phyloP scores from a whole-genome alignment of 2,888 invertebrate genomes.

The Steinernema hermaphroditum region DNA sequence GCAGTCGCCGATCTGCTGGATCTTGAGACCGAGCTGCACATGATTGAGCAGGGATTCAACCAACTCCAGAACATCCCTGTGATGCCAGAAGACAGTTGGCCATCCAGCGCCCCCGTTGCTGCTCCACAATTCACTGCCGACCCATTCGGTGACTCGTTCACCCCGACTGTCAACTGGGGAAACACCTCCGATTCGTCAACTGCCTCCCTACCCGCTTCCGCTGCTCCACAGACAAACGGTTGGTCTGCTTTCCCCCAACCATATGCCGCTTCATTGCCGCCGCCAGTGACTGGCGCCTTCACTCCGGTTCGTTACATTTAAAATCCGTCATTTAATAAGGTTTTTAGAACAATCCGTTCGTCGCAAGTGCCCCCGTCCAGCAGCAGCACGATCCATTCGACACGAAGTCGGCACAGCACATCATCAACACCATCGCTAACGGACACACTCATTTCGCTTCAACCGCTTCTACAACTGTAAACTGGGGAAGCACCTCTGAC shows the following conservation, averaged over 20 bases:
- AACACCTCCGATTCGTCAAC: background rate
- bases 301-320: slow-evolving; percentile 1
- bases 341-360: slow-evolving; percentile 26
- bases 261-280: slow-evolving; percentile 29
- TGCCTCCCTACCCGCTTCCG: background rate
- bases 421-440: slow-evolving; percentile 36
- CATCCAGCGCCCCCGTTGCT: slow-evolving; percentile 19
- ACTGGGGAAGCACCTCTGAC: slow-evolving; percentile 12
- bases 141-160: slow-evolving; percentile 48
- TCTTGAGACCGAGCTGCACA: slow-evolving; percentile 63
- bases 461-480: slow-evolving; percentile 1
- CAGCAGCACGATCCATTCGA: slow-evolving; percentile 38
- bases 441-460: slow-evolving; percentile 9
- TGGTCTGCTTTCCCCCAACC: slow-evolving; percentile 33
- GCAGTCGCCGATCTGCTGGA: slow-evolving; percentile 65
- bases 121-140: slow-evolving; percentile 30
- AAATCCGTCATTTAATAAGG: background rate
- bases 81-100: slow-evolving; percentile 47
- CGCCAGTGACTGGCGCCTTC: slow-evolving; percentile 25
- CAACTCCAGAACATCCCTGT: slow-evolving; percentile 58
- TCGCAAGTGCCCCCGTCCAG: slow-evolving; percentile 1
- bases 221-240: slow-evolving; percentile 28
- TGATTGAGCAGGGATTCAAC: slow-evolving; percentile 61
- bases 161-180: slow-evolving; percentile 27
- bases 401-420: slow-evolving; percentile 40